A percentile compares a stretch with the other conserved stretches of the same genome.
Evolutionary conservation across 2,888 invertebrate genomes (phyloP).

Genomic region (Mesorhabditis spiculigera): DNA sequence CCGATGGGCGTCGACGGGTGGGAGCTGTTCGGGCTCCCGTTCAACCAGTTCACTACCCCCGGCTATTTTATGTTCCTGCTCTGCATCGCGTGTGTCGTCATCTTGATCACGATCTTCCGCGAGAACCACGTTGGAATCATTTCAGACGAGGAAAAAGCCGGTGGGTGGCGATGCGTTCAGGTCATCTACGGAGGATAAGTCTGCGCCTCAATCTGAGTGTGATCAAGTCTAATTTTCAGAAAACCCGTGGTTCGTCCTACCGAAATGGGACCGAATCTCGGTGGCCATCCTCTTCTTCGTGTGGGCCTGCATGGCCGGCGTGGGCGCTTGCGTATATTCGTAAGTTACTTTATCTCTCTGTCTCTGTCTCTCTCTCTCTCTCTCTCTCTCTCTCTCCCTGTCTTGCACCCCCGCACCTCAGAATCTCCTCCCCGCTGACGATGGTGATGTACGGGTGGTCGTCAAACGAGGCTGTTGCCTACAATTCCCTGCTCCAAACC

Average conservation of each 20-base stretch:
- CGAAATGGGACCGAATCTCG: slow-evolving; percentile 11
- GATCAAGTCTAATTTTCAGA: too few relatives aligned
- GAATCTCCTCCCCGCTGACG: slow-evolving; percentile 12
- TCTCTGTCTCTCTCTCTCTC: too few relatives aligned
- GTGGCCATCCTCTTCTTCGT: slow-evolving; percentile 10
- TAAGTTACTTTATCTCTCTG: neutral
- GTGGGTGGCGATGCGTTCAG: neutral
- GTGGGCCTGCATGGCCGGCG: slow-evolving; percentile 9
- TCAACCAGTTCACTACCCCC: slow-evolving; percentile 35
- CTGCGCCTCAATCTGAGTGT: too few relatives aligned
- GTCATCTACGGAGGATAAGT: too few relatives aligned
- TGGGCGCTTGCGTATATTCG: slow-evolving; percentile 9
- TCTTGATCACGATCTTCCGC: slow-evolving; percentile 20
- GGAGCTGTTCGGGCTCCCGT: slow-evolving; percentile 17
- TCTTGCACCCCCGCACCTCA: neutral
- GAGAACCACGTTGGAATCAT: slow-evolving; percentile 36
- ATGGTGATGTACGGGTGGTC: slow-evolving; percentile 14
- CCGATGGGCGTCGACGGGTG: slow-evolving; percentile 26
- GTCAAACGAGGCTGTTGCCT: slow-evolving; percentile 9
- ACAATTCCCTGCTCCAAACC: slow-evolving; percentile 12
- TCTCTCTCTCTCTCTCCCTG: too few relatives aligned
- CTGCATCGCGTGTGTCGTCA: slow-evolving; percentile 18
- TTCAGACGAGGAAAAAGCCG: slow-evolving; percentile 23
- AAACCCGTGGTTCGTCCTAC: slow-evolving; percentile 12
- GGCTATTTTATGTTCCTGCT: slow-evolving; percentile 28